These are phyloP conservation scores for Archips crataeganus DNA, from an alignment of 2,888 invertebrate species.

Conservation along the genomic window DNA sequence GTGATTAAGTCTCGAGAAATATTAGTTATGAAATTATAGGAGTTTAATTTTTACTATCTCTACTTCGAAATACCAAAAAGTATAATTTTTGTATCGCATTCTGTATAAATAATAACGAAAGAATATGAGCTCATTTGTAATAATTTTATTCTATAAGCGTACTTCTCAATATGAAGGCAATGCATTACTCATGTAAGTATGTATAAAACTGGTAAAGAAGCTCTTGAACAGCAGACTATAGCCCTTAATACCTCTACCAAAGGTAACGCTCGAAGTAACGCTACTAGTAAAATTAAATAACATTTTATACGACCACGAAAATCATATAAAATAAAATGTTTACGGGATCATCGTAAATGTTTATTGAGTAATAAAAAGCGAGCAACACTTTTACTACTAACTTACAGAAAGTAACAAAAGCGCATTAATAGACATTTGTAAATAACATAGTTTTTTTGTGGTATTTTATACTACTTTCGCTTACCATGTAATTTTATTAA, in stretches of 20 bases:
- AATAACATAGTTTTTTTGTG: neutral
- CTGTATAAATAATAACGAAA: no score
- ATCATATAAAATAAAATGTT: constrained; percentile 54
- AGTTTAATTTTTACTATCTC: no score
- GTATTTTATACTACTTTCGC: neutral
- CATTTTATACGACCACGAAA: constrained; percentile 48
- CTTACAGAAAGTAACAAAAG: constrained; percentile 3
- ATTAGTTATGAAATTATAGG: no score
- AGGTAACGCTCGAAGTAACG: constrained; percentile 19
- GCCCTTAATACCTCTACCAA: constrained; percentile 5
- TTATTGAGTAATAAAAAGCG: constrained; percentile 42
- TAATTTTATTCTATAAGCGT: constrained; percentile 54
- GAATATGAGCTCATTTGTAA: neutral
- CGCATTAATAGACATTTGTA: neutral
- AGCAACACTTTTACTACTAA: constrained; percentile 10
- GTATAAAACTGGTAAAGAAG: neutral
- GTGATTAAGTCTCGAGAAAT: no score
- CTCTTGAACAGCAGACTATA: constrained; percentile 4
- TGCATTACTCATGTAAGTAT: constrained; percentile 45
- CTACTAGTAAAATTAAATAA: constrained; percentile 41
- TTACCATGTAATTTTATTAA: neutral
- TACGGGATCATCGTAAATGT: constrained; percentile 52
- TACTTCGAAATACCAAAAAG: no score
- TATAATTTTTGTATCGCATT: no score
- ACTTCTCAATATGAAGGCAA: constrained; percentile 50